A percentile compares a stretch with the other conserved stretches of the same genome.
Evolutionary conservation across 2,113 vertebrate genomes (phyloP).

Genomic region (Neotragus moschatus): DNA sequence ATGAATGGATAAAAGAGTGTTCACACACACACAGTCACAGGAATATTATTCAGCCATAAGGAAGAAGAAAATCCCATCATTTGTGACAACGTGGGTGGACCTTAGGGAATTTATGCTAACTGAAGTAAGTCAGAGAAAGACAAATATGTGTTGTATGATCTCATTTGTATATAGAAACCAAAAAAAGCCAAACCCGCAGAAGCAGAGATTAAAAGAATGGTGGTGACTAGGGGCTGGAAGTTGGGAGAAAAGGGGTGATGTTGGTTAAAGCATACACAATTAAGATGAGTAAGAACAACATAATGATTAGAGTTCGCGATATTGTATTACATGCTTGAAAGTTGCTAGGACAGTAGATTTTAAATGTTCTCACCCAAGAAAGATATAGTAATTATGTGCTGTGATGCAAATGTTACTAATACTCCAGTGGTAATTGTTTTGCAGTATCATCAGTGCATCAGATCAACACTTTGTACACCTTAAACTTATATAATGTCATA

Average conservation of each 20-base stretch:
- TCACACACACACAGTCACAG: neutral
- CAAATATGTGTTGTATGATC: neutral
- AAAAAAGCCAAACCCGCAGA: neutral
- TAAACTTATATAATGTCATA: neutral
- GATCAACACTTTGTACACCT: neutral
- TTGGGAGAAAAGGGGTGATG: neutral
- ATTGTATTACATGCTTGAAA: neutral
- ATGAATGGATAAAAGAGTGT: neutral
- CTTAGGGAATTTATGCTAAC: neutral
- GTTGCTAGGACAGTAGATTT: neutral
- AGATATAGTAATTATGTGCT: neutral
- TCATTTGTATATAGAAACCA: neutral
- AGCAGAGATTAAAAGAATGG: neutral
- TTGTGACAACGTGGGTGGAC: neutral
- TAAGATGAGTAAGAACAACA: neutral
- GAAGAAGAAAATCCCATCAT: neutral
- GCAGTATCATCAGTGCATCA: neutral
- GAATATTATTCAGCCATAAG: neutral
- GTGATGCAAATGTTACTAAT: neutral
- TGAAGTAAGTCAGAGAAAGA: neutral
- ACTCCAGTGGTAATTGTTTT: neutral
- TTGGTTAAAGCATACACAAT: neutral
- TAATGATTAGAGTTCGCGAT: neutral
- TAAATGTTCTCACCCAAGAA: neutral
- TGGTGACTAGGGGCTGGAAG: neutral